Conservation (phyloP, 1,140 invertebrate species). For the Halyomorpha halys region DNA sequence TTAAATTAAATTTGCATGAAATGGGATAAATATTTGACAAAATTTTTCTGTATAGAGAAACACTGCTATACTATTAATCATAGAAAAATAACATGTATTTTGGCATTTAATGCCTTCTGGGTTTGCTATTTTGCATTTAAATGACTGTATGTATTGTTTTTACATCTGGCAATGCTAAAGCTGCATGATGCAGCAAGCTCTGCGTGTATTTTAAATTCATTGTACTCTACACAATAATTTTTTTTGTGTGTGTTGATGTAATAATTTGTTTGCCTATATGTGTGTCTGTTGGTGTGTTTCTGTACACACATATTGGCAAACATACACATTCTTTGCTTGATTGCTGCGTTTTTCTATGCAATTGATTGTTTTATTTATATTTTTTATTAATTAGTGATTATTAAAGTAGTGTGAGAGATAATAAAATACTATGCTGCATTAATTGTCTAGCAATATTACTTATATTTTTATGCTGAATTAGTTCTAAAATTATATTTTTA, state of each 20-base stretch:
- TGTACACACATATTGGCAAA: slow-evolving; percentile 11
- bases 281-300: slow-evolving; percentile 10
- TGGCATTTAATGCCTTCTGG: slow-evolving; percentile 10
- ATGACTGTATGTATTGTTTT: slow-evolving; percentile 9
- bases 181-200: slow-evolving; percentile 21
- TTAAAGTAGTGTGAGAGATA: slow-evolving; percentile 6
- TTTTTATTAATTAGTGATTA: slow-evolving; percentile 7
- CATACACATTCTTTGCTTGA: slow-evolving; percentile 17
- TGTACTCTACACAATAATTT: not conserved
- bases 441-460: slow-evolving; percentile 1
- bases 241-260: slow-evolving; percentile 12
- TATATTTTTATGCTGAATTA: not conserved
- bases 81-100: not conserved
- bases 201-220: slow-evolving; percentile 6
- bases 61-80: not conserved
- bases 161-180: slow-evolving; percentile 19
- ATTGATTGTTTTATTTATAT: slow-evolving; percentile 11
- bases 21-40: not conserved
- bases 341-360: slow-evolving; percentile 20
- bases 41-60: not conserved
- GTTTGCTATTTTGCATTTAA: slow-evolving; percentile 18
- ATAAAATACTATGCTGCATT: slow-evolving; percentile 9
- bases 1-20: slow-evolving; percentile 10
- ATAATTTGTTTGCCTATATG: not conserved
- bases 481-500: slow-evolving; percentile 1